These are phyloP conservation scores for Phengaris alcon DNA, from an alignment of 2,888 invertebrate genomes.

Conservation along the genomic window DNA sequence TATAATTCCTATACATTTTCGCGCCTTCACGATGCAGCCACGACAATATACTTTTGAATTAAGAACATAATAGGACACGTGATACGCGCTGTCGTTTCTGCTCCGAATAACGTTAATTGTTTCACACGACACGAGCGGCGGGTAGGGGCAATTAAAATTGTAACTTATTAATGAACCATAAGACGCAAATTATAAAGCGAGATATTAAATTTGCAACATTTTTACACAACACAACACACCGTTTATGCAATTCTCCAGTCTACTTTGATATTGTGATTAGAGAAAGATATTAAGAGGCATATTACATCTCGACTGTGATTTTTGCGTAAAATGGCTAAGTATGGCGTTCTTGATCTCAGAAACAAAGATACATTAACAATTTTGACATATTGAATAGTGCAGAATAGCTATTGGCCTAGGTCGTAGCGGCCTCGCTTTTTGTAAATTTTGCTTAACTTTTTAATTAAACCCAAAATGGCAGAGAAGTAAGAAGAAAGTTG, in stretches of 20 bases:
- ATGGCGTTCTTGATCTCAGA: too few species aligned
- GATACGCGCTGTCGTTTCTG: conserved; percentile 31
- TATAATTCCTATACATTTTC: conserved; percentile 3
- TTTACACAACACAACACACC: too few species aligned
- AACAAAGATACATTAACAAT: too few species aligned
- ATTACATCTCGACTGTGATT: too few species aligned
- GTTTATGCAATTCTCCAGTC: conserved; percentile 20
- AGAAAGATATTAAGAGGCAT: not conserved
- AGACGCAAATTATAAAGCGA: not conserved
- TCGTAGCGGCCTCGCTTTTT: too few species aligned
- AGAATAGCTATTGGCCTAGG: too few species aligned
- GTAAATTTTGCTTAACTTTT: too few species aligned
- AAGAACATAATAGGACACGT: conserved; percentile 30
- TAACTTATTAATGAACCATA: not conserved
- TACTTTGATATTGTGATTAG: conserved; percentile 17
- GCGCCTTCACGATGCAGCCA: not conserved
- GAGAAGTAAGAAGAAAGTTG: too few species aligned
- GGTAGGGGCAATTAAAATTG: not conserved
- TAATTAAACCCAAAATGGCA: too few species aligned
- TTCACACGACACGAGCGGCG: conserved; percentile 2
- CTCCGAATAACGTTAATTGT: conserved; percentile 35
- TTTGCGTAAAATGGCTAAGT: too few species aligned
- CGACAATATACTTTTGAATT: conserved; percentile 11
- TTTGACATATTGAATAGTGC: too few species aligned
- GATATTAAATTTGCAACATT: conserved; percentile 16